Evolutionary conservation across 2,888 invertebrate genomes (phyloP).

Genomic region (Drosophila gaucha): DNA sequence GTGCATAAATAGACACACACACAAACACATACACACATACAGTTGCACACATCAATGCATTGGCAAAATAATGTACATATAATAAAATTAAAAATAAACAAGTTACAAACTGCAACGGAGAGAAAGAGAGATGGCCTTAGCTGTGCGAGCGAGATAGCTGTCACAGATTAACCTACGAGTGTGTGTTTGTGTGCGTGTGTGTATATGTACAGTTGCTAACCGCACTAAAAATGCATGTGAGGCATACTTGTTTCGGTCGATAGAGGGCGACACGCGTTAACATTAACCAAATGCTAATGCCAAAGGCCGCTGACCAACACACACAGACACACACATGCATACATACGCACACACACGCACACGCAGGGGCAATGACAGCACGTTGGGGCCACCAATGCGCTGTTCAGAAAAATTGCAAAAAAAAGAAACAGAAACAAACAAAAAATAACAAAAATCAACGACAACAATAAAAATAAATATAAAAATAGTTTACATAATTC

Average conservation of each 20-base stretch:
- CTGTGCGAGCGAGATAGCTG: constrained; percentile 32
- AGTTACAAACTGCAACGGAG: constrained; percentile 28
- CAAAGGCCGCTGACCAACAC: constrained; percentile 60
- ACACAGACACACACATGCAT: constrained; percentile 6
- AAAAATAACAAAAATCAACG: constrained; percentile 64
- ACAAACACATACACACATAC: constrained; percentile 17
- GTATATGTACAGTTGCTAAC: constrained; percentile 63
- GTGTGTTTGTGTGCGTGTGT: constrained; percentile 6
- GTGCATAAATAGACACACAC: constrained; percentile 63
- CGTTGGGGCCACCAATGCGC: constrained; percentile 62
- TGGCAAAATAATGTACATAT: constrained; percentile 63
- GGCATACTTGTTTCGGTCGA: constrained; percentile 46
- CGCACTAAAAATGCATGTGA: constrained; percentile 63
- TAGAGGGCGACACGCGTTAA: constrained; percentile 60
- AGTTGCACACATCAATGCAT: constrained; percentile 29
- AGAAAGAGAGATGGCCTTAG: constrained; percentile 49
- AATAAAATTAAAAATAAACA: constrained; percentile 76
- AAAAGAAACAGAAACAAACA: constrained; percentile 40
- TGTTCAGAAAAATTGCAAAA: constrained; percentile 50
- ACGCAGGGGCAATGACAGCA: constrained; percentile 45
- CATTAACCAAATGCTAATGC: constrained; percentile 79
- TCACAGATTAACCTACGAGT: background rate
- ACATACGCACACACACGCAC: constrained; percentile 1
- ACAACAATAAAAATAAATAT: constrained; percentile 57
- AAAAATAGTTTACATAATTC: constrained; percentile 81